Percentiles rank a stretch among this genome's conserved stretches.
phyloP scores from a whole-genome alignment of 2,888 invertebrate genomes.

The Lithophane socia region DNA sequence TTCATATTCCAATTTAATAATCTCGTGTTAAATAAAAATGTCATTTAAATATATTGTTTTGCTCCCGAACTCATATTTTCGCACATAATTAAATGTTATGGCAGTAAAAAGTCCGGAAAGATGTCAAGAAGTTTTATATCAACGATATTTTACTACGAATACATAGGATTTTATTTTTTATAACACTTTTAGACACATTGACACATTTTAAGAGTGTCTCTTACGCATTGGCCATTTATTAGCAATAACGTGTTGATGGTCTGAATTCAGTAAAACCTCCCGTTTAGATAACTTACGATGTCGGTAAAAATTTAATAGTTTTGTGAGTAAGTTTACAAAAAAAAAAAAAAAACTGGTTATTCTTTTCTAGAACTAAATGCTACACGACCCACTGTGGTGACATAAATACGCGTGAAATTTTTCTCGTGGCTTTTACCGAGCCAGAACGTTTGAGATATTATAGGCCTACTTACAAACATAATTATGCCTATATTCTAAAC shows the following conservation, averaged over 20 bases:
- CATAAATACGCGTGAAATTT: constrained; percentile 5
- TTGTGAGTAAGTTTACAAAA: constrained; percentile 31
- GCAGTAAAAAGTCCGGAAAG: constrained; percentile 43
- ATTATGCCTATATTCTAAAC: neutral
- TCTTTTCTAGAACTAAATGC: constrained; percentile 9
- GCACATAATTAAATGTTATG: constrained; percentile 56
- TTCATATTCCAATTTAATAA: constrained; percentile 34
- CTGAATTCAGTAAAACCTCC: constrained; percentile 27
- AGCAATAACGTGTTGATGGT: constrained; percentile 37
- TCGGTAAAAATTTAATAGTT: constrained; percentile 17
- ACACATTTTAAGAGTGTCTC: constrained; percentile 46
- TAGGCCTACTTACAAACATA: too few species aligned
- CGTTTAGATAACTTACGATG: constrained; percentile 35
- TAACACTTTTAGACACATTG: constrained; percentile 50
- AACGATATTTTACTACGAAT: constrained; percentile 46
- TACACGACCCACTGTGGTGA: neutral
- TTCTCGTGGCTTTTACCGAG: neutral
- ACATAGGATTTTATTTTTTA: constrained; percentile 49
- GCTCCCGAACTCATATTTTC: constrained; percentile 34
- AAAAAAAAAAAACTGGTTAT: too few species aligned
- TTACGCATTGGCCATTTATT: constrained; percentile 50
- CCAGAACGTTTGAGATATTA: neutral
- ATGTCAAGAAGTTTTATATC: constrained; percentile 51
- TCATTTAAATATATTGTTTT: constrained; percentile 14
- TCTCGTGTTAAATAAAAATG: constrained; percentile 39